A percentile compares a stretch with the other conserved stretches of the same genome.
Evolutionary conservation across 1,140 invertebrate species (phyloP).

Genomic region (Metopolophium dirhodum): DNA sequence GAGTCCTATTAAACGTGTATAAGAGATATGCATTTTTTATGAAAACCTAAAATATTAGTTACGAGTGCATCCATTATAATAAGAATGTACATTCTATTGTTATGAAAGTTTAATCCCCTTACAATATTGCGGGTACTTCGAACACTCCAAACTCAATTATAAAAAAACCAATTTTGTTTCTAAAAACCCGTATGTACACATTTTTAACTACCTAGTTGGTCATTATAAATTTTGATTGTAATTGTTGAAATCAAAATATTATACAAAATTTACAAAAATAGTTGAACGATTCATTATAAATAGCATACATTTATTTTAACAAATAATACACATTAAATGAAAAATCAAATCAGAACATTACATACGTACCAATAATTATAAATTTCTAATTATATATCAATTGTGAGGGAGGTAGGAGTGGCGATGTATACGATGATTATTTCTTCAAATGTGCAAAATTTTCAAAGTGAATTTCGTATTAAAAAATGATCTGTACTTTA

Average conservation of each 20-base stretch:
- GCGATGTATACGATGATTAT: background rate
- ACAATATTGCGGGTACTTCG: background rate
- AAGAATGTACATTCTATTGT: background rate
- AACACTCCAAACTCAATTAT: background rate
- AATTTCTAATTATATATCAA: background rate
- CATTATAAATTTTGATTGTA: background rate
- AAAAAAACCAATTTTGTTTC: background rate
- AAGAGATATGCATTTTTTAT: background rate
- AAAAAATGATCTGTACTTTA: too few relatives aligned
- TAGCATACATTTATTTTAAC: too few relatives aligned
- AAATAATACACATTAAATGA: background rate
- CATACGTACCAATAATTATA: background rate
- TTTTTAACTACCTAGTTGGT: background rate
- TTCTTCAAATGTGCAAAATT: background rate
- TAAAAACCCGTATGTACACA: too few relatives aligned
- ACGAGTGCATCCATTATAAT: background rate
- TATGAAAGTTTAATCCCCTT: background rate
- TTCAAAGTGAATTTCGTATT: background rate
- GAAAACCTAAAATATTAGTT: background rate
- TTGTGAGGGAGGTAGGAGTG: background rate
- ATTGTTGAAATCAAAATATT: too few relatives aligned
- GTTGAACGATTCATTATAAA: too few relatives aligned
- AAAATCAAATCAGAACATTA: background rate
- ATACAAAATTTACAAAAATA: too few relatives aligned
- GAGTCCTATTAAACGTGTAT: background rate